Conservation (phyloP, 2,113 vertebrate species). For the Sisor rabdophorus region DNA sequence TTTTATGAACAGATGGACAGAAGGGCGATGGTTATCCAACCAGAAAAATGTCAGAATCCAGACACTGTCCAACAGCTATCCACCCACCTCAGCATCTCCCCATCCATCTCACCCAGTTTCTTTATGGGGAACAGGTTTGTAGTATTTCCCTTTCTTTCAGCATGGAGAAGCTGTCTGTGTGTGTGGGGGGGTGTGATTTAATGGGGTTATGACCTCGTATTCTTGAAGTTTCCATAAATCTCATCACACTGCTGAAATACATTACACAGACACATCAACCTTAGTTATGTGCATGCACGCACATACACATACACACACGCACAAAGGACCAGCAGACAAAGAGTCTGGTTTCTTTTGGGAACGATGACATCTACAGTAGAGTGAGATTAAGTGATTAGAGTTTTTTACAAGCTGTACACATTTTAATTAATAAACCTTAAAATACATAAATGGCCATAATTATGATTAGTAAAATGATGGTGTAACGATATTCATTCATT, state of each 20-base stretch:
- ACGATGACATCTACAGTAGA: conserved; percentile 83
- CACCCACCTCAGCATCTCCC: conserved; percentile 1
- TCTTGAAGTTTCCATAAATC: conserved; percentile 44
- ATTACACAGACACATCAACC: conserved; percentile 60
- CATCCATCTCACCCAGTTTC: conserved; percentile 5
- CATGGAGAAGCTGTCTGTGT: conserved; percentile 4
- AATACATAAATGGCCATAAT: too few relatives aligned
- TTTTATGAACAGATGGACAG: conserved; percentile 68
- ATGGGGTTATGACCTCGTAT: conserved; percentile 34
- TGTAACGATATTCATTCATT: too few relatives aligned
- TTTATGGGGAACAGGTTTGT: conserved; percentile 6
- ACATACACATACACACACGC: conserved; percentile 16
- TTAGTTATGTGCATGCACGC: conserved; percentile 12
- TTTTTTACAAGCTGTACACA: too few relatives aligned
- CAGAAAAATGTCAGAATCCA: conserved; percentile 76
- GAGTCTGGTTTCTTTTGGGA: conserved; percentile 88
- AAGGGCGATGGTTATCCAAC: conserved; percentile 78
- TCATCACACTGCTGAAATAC: conserved; percentile 23
- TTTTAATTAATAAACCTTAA: too few relatives aligned
- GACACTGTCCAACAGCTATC: conserved; percentile 33
- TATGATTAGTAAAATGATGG: too few relatives aligned
- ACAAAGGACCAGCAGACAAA: conserved; percentile 77
- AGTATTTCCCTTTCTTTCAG: neutral
- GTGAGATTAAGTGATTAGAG: too few relatives aligned
- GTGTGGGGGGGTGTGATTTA: conserved; percentile 28